Evolutionary conservation across 2,113 vertebrate species (phyloP).

Genomic region (Eulemur macaco): DNA sequence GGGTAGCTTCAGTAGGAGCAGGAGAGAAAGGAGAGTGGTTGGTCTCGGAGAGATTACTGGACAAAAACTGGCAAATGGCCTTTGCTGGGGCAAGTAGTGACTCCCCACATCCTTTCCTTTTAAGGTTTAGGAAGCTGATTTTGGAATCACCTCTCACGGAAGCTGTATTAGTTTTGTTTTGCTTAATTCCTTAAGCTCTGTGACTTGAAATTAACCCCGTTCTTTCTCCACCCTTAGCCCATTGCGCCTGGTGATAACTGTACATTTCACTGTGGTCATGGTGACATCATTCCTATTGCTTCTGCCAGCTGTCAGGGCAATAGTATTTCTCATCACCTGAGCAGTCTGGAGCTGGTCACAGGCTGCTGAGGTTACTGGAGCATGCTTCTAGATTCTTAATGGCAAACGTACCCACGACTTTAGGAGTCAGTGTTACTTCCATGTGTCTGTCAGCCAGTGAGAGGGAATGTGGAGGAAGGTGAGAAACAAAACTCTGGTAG

Average conservation of each 20-base stretch:
- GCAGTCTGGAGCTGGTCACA: background rate
- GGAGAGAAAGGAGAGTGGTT: background rate
- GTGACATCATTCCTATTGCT: background rate
- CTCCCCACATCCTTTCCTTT: background rate
- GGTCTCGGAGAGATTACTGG: background rate
- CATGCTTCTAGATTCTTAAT: background rate
- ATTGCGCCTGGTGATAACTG: background rate
- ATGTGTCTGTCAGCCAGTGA: background rate
- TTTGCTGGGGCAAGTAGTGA: background rate
- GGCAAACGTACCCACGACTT: background rate
- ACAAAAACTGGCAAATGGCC: background rate
- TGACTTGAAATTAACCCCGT: constrained; percentile 30
- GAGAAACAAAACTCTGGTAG: background rate
- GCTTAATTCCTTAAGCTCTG: constrained; percentile 25
- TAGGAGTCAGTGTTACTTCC: constrained; percentile 16
- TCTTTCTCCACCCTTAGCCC: background rate
- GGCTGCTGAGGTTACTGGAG: background rate
- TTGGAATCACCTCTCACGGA: constrained; percentile 20
- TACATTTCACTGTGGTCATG: constrained; percentile 36
- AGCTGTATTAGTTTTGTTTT: background rate
- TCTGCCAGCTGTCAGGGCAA: background rate
- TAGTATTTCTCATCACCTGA: constrained; percentile 24
- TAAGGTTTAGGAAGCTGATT: constrained; percentile 22
- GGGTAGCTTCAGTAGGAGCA: background rate
- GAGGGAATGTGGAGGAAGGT: background rate